A percentile compares a stretch with the other conserved stretches of the same genome.
These are phyloP conservation scores for Tetraodon nigroviridis DNA, from an alignment of 2,113 vertebrate genomes.

Conservation along the genomic window DNA sequence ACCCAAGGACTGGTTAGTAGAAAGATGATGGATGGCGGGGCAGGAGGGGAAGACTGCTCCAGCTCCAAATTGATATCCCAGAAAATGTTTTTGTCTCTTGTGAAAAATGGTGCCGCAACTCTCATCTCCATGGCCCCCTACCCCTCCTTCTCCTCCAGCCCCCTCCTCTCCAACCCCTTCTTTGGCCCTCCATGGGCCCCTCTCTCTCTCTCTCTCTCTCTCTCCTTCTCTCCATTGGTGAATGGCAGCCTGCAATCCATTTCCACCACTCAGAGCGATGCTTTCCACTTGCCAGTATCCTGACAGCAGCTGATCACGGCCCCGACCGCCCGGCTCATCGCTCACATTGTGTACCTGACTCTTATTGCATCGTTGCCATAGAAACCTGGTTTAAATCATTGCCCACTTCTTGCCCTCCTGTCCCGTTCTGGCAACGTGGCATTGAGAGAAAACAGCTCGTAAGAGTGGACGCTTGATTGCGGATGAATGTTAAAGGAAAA, in stretches of 20 bases:
- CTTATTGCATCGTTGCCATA: constrained; percentile 54
- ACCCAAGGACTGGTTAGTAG: constrained; percentile 52
- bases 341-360: constrained; percentile 54
- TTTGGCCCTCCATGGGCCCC: constrained; percentile 24
- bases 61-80: constrained; percentile 92
- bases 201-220: constrained; percentile 14
- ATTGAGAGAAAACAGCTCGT: constrained; percentile 49
- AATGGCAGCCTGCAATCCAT: constrained; percentile 52
- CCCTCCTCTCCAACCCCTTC: constrained; percentile 1
- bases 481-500: background rate
- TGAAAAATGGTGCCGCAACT: constrained; percentile 95
- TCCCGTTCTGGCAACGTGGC: constrained; percentile 25
- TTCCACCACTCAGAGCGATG: constrained; percentile 41
- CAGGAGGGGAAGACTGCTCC: constrained; percentile 88
- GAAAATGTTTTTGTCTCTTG: constrained; percentile 99
- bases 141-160: background rate
- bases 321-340: constrained; percentile 24
- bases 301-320: constrained; percentile 51
- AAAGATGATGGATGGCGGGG: constrained; percentile 98
- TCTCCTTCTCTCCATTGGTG: background rate
- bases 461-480: constrained; percentile 34
- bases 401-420: constrained; percentile 35
- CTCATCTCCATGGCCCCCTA: constrained; percentile 72
- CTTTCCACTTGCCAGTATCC: constrained; percentile 37
- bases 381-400: constrained; percentile 53